Evolutionary conservation across 2,888 invertebrate genomes (phyloP), one percentile per base, ranked within the genome.

Genomic region (Prosopocoilus inquinatus): DNA sequence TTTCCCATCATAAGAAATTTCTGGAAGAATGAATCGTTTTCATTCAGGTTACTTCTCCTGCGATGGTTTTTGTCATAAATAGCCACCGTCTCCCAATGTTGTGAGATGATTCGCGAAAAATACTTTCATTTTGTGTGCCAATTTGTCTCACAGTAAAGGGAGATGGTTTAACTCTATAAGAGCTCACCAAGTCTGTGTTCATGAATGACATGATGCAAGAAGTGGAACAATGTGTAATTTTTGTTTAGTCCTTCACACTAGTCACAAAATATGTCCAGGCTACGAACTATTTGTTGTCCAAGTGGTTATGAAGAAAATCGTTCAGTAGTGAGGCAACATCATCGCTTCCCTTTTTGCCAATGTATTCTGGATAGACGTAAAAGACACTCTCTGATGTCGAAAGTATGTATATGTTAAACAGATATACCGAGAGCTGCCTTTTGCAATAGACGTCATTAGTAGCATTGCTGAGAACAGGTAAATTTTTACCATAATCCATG

Each of bases 331-430:
- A 32, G 11, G 34, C 34, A 33, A 48, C 48, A 15, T 48, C 48
- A 15, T 48, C 16, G 7, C 36, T 12, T 36, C 38, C 48, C 7
- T 48, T 48, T 35, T 48, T 48, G 9, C 16, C 48, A n/a, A 32
- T 12, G n/a, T 9, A 2, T 47, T 47, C 3, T 9, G 16, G 9
- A 47, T 47, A 47, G 11, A 33, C 33, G 13, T 9, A 47, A 11
- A 47, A 32, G 9, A 12, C n/a, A 2, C 32, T 9, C 33, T 32
- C 33, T 47, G 15, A 9, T 9, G 38, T 52, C 56, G 64, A 58
- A 38, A 66, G 45, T 41, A 51, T 53, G 55, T 63, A 62, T 16
- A 65, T 56, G 52, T 65, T 68, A 58, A 68, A 64, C 45, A 43
- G 2, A 61, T 63, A 54, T 20, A 63, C 35, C 3, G 62, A 55